These are phyloP conservation scores for Urocyon cinereoargenteus DNA, from an alignment of 2,797 vertebrate species.

Conservation along the genomic window DNA sequence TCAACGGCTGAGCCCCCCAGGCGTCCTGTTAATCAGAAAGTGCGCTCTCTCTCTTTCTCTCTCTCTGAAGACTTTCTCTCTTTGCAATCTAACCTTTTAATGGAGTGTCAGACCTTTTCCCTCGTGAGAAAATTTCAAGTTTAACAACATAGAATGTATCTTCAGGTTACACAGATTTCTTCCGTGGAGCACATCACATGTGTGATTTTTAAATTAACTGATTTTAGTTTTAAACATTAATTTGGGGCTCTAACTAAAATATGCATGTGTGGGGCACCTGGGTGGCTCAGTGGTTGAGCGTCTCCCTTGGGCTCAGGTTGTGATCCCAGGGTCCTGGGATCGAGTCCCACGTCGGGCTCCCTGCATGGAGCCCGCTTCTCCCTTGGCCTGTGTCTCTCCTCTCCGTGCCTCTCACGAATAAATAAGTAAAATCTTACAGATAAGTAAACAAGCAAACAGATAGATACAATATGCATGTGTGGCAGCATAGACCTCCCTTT, in stretches of 20 bases:
- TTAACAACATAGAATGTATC: neutral
- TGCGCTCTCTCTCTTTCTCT: neutral
- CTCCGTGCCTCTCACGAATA: no score
- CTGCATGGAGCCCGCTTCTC: no score
- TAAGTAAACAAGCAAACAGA: no score
- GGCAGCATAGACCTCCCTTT: neutral
- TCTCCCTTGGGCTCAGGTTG: no score
- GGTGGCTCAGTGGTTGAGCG: no score
- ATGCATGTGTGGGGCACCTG: neutral
- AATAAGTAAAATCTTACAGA: no score
- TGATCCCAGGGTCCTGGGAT: no score
- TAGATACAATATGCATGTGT: neutral
- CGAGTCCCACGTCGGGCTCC: no score
- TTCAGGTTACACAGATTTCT: neutral
- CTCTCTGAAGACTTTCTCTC: neutral
- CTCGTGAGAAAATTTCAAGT: neutral
- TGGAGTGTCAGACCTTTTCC: neutral
- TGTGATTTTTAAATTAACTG: neutral
- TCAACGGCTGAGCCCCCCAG: no score
- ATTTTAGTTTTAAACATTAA: slow-evolving; percentile 27
- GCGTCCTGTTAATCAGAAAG: neutral
- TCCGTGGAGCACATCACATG: neutral
- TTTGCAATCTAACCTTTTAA: slow-evolving; percentile 29
- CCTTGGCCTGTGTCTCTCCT: no score
- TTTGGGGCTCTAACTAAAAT: neutral